Conservation (phyloP, 2,113 vertebrate species). For the Rhinopithecus roxellana region DNA sequence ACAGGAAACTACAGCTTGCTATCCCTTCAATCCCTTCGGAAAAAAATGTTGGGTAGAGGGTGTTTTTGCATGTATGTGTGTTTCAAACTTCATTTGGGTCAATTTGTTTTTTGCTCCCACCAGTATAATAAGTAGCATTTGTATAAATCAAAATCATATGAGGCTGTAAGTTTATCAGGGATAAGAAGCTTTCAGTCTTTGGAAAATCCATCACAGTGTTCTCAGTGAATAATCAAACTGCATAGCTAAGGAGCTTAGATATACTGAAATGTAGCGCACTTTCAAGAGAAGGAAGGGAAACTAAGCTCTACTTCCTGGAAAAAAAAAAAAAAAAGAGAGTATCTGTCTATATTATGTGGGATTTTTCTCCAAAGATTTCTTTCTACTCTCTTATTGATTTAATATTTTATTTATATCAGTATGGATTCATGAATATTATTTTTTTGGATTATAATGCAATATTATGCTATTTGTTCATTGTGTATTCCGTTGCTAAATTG, state of each 20-base stretch:
- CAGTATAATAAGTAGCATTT: conserved; percentile 7
- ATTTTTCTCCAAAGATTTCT: neutral
- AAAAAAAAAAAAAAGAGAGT: neutral
- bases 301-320: neutral
- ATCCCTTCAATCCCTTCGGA: neutral
- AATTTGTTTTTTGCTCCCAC: neutral
- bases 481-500: neutral
- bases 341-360: neutral
- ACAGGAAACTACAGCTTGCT: conserved; percentile 11
- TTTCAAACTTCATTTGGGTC: neutral
- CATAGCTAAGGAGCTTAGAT: neutral
- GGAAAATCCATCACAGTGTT: conserved; percentile 6
- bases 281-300: neutral
- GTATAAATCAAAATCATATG: conserved; percentile 14
- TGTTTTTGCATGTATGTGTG: neutral
- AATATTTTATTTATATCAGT: neutral
- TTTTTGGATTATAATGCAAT: neutral
- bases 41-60: neutral
- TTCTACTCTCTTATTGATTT: neutral
- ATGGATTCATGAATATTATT: neutral
- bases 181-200: neutral
- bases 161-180: neutral
- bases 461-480: neutral
- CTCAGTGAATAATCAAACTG: conserved; percentile 6
- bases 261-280: neutral